Conservation (phyloP, 2,797 vertebrate genomes). For the Ctenopoma multispine region DNA sequence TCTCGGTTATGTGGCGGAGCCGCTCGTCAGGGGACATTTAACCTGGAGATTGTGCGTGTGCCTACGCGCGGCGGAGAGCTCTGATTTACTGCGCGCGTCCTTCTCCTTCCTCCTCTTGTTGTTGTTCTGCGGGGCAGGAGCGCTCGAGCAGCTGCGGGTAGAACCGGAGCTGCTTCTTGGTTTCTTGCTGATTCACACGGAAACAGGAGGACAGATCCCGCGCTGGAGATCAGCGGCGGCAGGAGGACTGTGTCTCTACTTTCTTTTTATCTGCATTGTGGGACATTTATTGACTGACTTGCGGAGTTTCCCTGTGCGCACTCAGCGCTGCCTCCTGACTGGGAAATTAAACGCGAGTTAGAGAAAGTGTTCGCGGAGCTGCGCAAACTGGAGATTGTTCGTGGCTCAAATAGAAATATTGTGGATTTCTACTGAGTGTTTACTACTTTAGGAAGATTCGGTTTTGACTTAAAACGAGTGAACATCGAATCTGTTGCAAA, state of each 20-base stretch:
- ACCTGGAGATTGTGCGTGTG: conserved; percentile 38
- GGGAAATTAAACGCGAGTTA: conserved; percentile 42
- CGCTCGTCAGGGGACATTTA: conserved; percentile 31
- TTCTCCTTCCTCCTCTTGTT: too few relatives aligned
- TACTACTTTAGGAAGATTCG: neutral
- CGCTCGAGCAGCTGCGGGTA: conserved; percentile 22
- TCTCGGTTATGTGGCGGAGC: conserved; percentile 67
- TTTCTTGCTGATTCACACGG: conserved; percentile 29
- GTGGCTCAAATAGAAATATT: neutral
- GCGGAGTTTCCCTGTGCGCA: neutral
- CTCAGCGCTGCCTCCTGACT: conserved; percentile 12
- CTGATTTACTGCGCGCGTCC: conserved; percentile 23
- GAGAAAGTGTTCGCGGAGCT: conserved; percentile 41
- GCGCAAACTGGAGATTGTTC: conserved; percentile 17
- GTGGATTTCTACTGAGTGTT: conserved; percentile 3
- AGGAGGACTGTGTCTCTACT: conserved; percentile 7
- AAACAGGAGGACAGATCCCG: conserved; percentile 12
- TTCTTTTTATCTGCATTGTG: neutral
- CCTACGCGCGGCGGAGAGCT: conserved; percentile 70
- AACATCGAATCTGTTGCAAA: conserved; percentile 2
- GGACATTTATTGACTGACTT: conserved; percentile 12
- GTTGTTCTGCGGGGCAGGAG: conserved; percentile 5
- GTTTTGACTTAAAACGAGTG: neutral
- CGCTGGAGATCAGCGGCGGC: neutral
- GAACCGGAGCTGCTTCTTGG: conserved; percentile 26